Evolutionary conservation across 1,140 invertebrate genomes (phyloP).

Genomic region (Temnothorax curvispinosus): DNA sequence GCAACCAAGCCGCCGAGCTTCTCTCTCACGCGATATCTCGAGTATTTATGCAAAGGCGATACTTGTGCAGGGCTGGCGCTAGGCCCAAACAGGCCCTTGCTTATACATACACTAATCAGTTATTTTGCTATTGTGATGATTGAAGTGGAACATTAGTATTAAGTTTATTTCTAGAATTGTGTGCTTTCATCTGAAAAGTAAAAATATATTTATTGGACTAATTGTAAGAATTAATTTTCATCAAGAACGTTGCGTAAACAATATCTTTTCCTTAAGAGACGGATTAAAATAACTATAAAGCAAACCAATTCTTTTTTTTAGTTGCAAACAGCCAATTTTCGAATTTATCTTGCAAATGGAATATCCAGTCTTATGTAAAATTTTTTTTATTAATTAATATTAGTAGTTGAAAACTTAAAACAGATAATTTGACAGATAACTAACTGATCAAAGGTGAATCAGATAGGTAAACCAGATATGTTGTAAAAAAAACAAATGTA

Average conservation of each 20-base stretch:
- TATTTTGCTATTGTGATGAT: not conserved
- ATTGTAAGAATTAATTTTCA: not conserved
- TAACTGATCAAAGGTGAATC: not conserved
- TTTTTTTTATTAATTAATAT: not conserved
- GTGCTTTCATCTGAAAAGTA: not conserved
- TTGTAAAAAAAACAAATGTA: not conserved
- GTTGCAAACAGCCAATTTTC: not conserved
- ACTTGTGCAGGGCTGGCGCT: not conserved
- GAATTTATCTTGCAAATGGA: not conserved
- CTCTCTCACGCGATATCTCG: slow-evolving; percentile 78
- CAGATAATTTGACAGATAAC: not conserved
- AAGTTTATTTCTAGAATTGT: not conserved
- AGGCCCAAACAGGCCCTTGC: not conserved
- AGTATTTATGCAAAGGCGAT: slow-evolving; percentile 68
- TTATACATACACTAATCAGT: not conserved
- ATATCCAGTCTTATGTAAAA: not conserved
- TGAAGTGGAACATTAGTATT: not conserved
- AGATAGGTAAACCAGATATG: too few relatives aligned
- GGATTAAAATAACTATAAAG: not conserved
- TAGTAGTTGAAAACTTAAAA: not conserved
- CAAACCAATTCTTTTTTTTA: not conserved
- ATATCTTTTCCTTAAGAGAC: not conserved
- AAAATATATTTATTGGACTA: not conserved
- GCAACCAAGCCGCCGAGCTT: slow-evolving; percentile 66
- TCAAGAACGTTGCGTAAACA: not conserved